These are phyloP conservation scores for Limanda limanda DNA, from an alignment of 2,113 vertebrate species.

Conservation along the genomic window DNA sequence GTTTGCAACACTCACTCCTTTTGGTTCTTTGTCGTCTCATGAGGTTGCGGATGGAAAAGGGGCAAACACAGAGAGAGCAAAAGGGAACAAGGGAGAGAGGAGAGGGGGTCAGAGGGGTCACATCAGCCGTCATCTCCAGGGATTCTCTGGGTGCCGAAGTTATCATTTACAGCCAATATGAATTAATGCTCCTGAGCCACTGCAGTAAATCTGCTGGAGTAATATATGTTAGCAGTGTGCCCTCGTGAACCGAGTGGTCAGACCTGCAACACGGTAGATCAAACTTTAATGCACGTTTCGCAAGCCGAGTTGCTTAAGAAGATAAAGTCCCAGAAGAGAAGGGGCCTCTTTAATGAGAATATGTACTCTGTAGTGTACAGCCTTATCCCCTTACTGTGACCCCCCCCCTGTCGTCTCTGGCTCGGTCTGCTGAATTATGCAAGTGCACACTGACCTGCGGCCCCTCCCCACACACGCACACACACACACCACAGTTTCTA, in stretches of 20 bases:
- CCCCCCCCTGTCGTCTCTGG: conserved; percentile 27
- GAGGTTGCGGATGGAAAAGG: conserved; percentile 10
- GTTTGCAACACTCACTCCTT: background rate
- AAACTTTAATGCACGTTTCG: conserved; percentile 52
- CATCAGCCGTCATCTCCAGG: conserved; percentile 11
- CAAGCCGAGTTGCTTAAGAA: conserved; percentile 36
- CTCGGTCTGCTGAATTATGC: conserved; percentile 38
- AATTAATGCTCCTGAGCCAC: conserved; percentile 26
- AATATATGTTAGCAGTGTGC: conserved; percentile 11
- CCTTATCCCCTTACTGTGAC: conserved; percentile 54
- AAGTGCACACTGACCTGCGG: conserved; percentile 49
- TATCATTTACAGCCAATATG: conserved; percentile 23
- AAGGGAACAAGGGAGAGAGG: background rate
- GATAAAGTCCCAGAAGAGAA: conserved; percentile 42
- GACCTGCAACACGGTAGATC: conserved; percentile 38
- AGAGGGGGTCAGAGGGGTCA: background rate
- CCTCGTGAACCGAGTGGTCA: conserved; percentile 8
- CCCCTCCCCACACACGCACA: conserved; percentile 36
- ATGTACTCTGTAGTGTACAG: conserved; percentile 51
- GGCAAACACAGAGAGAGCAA: conserved; percentile 17
- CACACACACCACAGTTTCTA: conserved; percentile 33
- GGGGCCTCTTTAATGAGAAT: conserved; percentile 53
- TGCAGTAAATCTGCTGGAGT: conserved; percentile 27
- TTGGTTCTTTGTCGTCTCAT: conserved; percentile 30
- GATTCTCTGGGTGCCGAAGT: background rate